phyloP scores from a whole-genome alignment of 2,113 vertebrate species.

The Amia ocellicauda region DNA sequence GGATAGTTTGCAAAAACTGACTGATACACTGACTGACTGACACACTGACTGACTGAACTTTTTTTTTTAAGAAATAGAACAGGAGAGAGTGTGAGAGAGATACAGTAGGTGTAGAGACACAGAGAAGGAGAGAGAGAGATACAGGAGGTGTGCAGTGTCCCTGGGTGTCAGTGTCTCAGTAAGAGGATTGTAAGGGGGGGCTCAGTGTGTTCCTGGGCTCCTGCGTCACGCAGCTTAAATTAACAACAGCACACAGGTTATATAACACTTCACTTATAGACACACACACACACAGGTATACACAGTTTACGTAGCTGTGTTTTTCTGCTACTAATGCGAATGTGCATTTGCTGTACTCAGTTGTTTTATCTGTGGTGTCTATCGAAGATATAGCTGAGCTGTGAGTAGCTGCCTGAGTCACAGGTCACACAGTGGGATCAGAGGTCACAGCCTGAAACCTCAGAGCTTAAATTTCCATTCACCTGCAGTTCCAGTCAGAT shows the following conservation, averaged over 20 bases:
- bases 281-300: too few relatives aligned
- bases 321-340: too few relatives aligned
- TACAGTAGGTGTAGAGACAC: background rate
- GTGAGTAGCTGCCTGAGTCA: too few relatives aligned
- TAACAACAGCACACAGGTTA: background rate
- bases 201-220: background rate
- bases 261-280: too few relatives aligned
- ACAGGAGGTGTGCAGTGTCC: background rate
- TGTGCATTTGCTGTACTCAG: background rate
- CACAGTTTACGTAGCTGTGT: too few relatives aligned
- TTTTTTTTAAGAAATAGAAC: background rate
- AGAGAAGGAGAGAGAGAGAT: too few relatives aligned
- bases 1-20: background rate
- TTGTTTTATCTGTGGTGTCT: background rate
- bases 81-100: background rate
- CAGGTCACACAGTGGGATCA: too few relatives aligned
- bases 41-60: background rate
- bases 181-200: background rate
- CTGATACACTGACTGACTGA: background rate
- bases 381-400: background rate
- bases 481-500: background rate
- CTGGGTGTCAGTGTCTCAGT: background rate
- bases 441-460: background rate
- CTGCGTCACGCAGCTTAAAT: background rate
- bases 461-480: background rate